A percentile compares a stretch with the other conserved stretches of the same genome.
Conservation (phyloP, 92 coral and sea anemone species). For the Bergia sp. region DNA sequence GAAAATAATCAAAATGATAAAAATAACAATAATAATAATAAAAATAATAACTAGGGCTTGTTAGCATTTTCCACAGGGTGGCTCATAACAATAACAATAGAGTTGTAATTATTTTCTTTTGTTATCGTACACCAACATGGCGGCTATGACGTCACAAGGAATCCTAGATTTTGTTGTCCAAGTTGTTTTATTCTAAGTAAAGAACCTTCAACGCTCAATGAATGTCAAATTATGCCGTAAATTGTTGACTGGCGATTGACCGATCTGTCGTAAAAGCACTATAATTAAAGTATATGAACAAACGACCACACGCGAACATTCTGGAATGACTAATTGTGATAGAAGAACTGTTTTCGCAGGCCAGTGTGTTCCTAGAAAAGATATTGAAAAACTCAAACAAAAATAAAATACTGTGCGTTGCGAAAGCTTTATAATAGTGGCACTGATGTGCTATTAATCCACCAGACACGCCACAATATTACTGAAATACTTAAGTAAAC, state of each 20-base stretch:
- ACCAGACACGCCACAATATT: neutral
- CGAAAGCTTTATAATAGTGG: neutral
- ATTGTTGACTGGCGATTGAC: neutral
- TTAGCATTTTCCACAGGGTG: neutral
- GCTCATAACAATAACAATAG: neutral
- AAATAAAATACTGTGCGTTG: neutral
- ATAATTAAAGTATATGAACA: neutral
- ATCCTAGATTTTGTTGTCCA: neutral
- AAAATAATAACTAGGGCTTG: no score
- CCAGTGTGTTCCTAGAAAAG: neutral
- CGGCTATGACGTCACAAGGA: no score
- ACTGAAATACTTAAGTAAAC: neutral
- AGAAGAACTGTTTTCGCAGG: neutral
- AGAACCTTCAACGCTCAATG: neutral
- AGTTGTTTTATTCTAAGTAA: neutral
- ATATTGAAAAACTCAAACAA: neutral
- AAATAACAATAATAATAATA: no score
- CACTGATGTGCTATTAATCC: neutral
- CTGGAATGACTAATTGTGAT: neutral
- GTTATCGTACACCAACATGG: no score
- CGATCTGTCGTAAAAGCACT: constrained; percentile 2
- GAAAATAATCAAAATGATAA: no score
- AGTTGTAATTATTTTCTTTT: no score
- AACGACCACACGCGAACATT: constrained; percentile 35
- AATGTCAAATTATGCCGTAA: neutral